phyloP scores from a whole-genome alignment of 2,888 invertebrate species.

The Oligia fasciuncula region DNA sequence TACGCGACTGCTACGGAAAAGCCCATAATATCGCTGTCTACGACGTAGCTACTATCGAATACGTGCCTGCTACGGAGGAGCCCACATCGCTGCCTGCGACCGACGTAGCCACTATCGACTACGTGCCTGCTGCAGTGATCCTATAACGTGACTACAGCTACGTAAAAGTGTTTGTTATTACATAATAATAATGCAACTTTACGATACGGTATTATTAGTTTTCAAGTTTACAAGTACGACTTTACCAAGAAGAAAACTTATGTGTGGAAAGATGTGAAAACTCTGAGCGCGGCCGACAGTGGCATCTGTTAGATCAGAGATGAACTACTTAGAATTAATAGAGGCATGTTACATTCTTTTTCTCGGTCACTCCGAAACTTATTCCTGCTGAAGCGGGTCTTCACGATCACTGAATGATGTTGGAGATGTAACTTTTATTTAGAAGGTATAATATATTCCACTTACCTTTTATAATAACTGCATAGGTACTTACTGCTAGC shows the following conservation, averaged over 20 bases:
- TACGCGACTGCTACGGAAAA: too few species aligned
- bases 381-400: neutral
- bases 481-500: neutral
- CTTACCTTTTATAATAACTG: neutral
- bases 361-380: neutral
- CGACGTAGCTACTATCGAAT: neutral
- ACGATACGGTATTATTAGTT: neutral
- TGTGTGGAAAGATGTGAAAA: neutral
- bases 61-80: neutral
- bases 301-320: conserved; percentile 36
- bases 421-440: conserved; percentile 9
- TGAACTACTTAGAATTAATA: conserved; percentile 14
- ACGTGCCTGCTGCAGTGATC: too few species aligned
- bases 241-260: neutral
- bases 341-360: neutral
- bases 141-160: neutral
- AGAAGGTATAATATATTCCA: neutral
- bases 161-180: neutral
- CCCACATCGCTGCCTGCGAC: neutral
- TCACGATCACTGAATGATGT: conserved; percentile 3
- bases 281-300: neutral
- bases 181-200: neutral
- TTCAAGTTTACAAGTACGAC: neutral
- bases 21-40: neutral
- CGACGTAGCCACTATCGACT: neutral